Base-by-base conservation (phyloP, 2,888 invertebrate species). In the Cactoblastis cactorum region DNA sequence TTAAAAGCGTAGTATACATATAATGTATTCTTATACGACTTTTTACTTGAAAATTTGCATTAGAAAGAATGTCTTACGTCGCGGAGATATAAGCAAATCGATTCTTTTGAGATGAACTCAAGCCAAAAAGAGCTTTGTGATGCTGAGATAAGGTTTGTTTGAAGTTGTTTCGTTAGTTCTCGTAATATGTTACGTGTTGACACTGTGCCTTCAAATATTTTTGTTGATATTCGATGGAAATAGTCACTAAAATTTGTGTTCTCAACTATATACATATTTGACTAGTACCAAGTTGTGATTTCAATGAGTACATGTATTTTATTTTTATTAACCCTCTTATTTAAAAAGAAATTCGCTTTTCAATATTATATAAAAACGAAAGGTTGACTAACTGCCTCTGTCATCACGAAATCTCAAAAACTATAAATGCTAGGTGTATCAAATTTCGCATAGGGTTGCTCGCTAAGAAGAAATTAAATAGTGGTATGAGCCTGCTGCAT, bases 11-110 rank as follows among this genome's bases (percentile, higher is more conserved):
- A 55, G 53, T 19, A 18, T 18, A 12, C 19, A 11, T 35, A 22
- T 22, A 35, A 34, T 22, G 35, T 47, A 17, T 43, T 28, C 41
- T 43, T 28, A 11, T 35, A 47, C 12, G 5, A 54, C 61, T 65
- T 62, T 64, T 63, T 60, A 60, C 56, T 57, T 53, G 52, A 43
- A 57, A 54, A 68, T 67, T 67, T 62, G 54, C 67, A 69, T 67
- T 52, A 61, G 59, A 67, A 69, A 62, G 48, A 49, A 34, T 18
- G 4, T 14, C 33, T 45, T 1, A 6, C 19, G 12, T 19, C n/a
- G 34, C 34, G 34, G 33, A 34, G 33, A 34, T 34, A 14, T 46
- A 51, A 50, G 53, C 53, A 53, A 55, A 57, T 57, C 53, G 57
- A 55, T 54, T 55, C 50, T 47, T 41, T 28, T 18, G 9, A 34